Evolutionary conservation across 2,888 invertebrate species (phyloP).

Genomic region (Tyria jacobaeae): DNA sequence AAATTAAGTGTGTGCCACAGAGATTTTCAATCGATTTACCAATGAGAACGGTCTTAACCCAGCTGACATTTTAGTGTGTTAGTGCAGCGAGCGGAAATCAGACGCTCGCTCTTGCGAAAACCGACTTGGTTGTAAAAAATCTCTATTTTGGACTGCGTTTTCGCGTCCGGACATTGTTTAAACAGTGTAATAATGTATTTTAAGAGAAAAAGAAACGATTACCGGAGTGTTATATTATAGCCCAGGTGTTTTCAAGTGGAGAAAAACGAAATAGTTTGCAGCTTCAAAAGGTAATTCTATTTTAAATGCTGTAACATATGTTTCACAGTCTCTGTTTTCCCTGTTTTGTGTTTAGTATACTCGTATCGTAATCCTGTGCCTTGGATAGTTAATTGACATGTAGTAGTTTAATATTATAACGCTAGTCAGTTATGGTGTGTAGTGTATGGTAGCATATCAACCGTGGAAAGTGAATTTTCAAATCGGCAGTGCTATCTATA

Average conservation of each 20-base stretch:
- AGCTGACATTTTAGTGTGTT: constrained; percentile 84
- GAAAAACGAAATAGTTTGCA: constrained; percentile 74
- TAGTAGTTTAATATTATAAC: constrained; percentile 32
- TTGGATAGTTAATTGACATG: constrained; percentile 52
- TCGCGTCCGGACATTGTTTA: constrained; percentile 76
- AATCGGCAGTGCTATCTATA: constrained; percentile 35
- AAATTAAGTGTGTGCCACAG: constrained; percentile 63
- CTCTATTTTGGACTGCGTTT: constrained; percentile 77
- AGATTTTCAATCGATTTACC: constrained; percentile 82
- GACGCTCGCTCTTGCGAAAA: constrained; percentile 70
- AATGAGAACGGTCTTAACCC: constrained; percentile 75
- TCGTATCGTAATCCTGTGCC: constrained; percentile 38
- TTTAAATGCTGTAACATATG: constrained; percentile 69
- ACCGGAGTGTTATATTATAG: constrained; percentile 86
- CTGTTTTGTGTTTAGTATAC: constrained; percentile 34
- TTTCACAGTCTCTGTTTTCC: constrained; percentile 59
- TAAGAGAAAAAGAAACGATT: constrained; percentile 85
- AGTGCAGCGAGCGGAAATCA: constrained; percentile 62
- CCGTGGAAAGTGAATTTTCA: constrained; percentile 39
- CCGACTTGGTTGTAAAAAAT: constrained; percentile 63
- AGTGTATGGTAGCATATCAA: constrained; percentile 26
- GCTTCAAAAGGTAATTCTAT: constrained; percentile 74
- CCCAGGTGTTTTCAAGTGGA: constrained; percentile 79
- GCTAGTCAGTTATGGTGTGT: constrained; percentile 28
- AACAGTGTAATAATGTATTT: constrained; percentile 85